Evolutionary conservation across 2,888 invertebrate species (phyloP).

Genomic region (Sussaba pulchella): DNA sequence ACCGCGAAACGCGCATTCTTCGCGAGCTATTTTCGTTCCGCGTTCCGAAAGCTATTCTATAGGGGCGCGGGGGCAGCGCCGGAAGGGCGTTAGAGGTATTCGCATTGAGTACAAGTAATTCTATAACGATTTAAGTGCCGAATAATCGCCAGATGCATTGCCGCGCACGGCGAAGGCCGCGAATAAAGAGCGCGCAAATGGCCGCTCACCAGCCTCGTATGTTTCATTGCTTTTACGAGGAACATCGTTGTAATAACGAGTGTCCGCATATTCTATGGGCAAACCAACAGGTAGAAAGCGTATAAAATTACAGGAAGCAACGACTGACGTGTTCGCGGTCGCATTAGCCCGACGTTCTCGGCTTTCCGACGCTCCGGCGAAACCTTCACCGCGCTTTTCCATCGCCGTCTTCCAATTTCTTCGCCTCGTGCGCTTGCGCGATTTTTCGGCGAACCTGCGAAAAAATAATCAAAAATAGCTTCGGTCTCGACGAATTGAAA

Average conservation of each 20-base stretch:
- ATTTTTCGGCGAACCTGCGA: neutral
- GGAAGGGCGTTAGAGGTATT: too few species aligned
- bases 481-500: too few species aligned
- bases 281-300: constrained; percentile 78
- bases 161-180: constrained; percentile 1
- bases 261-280: constrained; percentile 38
- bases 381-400: neutral
- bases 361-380: constrained; percentile 11
- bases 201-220: neutral
- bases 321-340: constrained; percentile 44
- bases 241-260: neutral
- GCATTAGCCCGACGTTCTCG: constrained; percentile 5
- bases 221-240: constrained; percentile 21
- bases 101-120: constrained; percentile 4
- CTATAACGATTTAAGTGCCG: constrained; percentile 25
- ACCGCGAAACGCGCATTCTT: constrained; percentile 1
- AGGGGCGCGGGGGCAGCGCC: too few species aligned
- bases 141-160: neutral
- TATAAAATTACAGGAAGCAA: constrained; percentile 77
- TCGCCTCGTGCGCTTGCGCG: constrained; percentile 19
- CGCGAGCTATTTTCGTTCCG: constrained; percentile 33
- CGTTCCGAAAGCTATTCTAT: too few species aligned
- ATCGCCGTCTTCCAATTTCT: constrained; percentile 5
- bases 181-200: constrained; percentile 9
- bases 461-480: too few species aligned